phyloP scores from a whole-genome alignment of 2,113 vertebrate species.

The Cisticola juncidis region DNA sequence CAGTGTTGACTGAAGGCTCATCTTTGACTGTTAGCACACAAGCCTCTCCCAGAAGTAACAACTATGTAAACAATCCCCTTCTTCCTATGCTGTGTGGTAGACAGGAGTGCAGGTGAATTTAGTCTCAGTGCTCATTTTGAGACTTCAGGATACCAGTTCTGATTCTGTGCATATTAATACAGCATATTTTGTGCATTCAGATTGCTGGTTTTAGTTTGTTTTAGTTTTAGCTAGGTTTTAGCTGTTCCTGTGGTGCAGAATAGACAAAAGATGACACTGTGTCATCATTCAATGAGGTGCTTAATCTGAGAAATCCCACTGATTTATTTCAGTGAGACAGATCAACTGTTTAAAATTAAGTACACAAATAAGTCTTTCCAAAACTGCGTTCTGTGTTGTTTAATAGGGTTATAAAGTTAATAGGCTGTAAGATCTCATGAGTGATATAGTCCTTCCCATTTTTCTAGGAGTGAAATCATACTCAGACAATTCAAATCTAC shows the following conservation, averaged over 20 bases:
- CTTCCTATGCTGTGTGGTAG: not conserved
- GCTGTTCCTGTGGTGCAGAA: not conserved
- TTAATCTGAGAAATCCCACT: not conserved
- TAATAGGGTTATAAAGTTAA: not conserved
- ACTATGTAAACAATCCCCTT: not conserved
- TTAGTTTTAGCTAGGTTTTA: not conserved
- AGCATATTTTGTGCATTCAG: not conserved
- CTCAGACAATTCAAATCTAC: not conserved
- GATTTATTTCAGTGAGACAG: not conserved
- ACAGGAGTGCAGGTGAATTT: not conserved
- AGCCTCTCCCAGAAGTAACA: not conserved
- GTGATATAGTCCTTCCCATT: not conserved
- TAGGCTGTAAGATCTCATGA: not conserved
- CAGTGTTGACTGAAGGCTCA: not conserved
- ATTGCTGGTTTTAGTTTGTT: not conserved
- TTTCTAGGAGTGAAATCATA: not conserved
- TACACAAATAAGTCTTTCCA: not conserved
- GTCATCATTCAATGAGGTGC: not conserved
- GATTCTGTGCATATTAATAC: not conserved
- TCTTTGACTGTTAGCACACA: not conserved
- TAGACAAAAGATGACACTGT: not conserved
- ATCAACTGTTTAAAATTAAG: not conserved
- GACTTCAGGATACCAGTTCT: not conserved
- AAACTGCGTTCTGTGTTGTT: not conserved
- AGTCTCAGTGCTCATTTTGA: not conserved